Evolutionary conservation across 2,888 invertebrate species (phyloP).

Genomic region (Lithosia quadra): DNA sequence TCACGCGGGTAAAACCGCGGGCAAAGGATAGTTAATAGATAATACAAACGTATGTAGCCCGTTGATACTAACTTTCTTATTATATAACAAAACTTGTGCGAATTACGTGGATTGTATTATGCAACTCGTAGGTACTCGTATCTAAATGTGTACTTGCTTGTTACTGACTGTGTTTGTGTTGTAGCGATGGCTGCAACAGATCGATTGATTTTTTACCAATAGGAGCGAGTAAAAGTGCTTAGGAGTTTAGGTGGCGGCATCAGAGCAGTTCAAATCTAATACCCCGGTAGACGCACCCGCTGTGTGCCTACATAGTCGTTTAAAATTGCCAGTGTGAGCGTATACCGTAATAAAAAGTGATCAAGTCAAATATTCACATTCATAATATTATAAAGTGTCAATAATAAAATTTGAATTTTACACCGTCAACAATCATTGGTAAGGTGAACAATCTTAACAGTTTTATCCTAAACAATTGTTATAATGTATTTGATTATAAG

Average conservation of each 20-base stretch:
- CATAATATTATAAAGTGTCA: neutral
- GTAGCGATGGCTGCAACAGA: neutral
- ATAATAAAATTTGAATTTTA: neutral
- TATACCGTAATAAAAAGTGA: neutral
- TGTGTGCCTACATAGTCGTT: neutral
- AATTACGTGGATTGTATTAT: neutral
- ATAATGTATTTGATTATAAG: no score
- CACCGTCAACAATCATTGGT: neutral
- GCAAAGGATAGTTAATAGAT: no score
- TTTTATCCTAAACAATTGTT: neutral
- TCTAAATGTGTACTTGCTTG: no score
- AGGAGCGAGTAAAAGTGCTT: neutral
- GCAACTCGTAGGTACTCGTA: no score
- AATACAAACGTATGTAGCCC: no score
- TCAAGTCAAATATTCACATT: neutral
- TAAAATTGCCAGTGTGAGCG: neutral
- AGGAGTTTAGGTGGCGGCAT: neutral
- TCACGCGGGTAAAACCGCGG: no score
- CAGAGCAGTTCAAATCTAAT: neutral
- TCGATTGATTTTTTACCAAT: neutral
- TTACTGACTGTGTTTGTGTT: neutral
- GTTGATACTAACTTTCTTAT: neutral
- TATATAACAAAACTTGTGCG: neutral
- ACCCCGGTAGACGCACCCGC: neutral
- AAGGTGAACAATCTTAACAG: neutral